A percentile compares a stretch with the other conserved stretches of the same genome.
Conservation (phyloP, 2,888 invertebrate species). For the Pyrgus malvae region DNA sequence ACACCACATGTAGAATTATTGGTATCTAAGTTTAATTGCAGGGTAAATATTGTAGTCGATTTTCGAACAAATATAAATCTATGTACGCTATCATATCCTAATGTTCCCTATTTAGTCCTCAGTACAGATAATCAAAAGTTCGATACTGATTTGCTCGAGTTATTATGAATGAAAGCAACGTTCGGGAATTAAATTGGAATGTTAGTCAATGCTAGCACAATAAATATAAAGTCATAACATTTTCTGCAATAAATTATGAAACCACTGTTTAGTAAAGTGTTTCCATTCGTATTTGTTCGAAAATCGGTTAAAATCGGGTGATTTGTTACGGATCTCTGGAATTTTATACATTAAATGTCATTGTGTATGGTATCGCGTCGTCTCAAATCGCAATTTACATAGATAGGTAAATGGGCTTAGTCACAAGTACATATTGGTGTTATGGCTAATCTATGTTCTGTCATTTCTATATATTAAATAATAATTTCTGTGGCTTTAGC, state of each 20-base stretch:
- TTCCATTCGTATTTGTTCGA: slow-evolving; percentile 2
- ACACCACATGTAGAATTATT: slow-evolving; percentile 56
- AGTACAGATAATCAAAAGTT: too few species aligned
- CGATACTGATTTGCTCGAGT: too few species aligned
- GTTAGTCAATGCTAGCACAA: too few species aligned
- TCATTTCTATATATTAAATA: slow-evolving; percentile 47
- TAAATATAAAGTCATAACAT: too few species aligned
- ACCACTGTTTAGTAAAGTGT: not conserved
- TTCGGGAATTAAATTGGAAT: too few species aligned
- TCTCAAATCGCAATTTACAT: slow-evolving; percentile 61
- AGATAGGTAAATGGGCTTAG: slow-evolving; percentile 74
- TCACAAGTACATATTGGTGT: slow-evolving; percentile 66
- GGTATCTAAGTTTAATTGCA: not conserved
- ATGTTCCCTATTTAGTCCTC: too few species aligned
- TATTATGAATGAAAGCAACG: too few species aligned
- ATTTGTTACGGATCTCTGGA: slow-evolving; percentile 15
- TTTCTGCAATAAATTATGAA: too few species aligned
- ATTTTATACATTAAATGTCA: slow-evolving; percentile 47
- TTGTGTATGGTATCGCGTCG: slow-evolving; percentile 70
- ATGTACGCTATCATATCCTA: too few species aligned
- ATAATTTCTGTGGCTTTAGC: slow-evolving; percentile 42
- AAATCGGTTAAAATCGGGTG: slow-evolving; percentile 12
- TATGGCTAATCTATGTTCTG: slow-evolving; percentile 75
- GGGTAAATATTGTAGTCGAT: slow-evolving; percentile 11
- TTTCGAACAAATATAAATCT: slow-evolving; percentile 21